Evolutionary conservation across 1,140 invertebrate genomes (phyloP), one percentile per base, ranked within the genome.

Genomic region (Drosophila watanabei): DNA sequence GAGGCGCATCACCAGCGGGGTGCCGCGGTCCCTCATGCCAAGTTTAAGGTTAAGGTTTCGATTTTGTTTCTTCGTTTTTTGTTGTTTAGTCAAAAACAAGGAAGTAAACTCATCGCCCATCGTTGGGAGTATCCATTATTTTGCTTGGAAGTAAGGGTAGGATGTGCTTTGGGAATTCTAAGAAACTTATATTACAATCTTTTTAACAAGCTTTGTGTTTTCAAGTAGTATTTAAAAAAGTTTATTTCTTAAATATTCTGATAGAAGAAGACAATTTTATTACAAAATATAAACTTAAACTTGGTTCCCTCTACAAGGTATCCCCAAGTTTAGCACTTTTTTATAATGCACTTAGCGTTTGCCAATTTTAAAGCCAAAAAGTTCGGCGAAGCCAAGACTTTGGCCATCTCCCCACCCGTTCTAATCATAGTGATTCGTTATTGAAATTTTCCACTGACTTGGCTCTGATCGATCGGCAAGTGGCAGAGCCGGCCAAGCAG

Each of bases 41-140:
- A 90, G 86, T 86, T 90, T 90, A 90, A 90, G 82, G 86, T 90
- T 90, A 89, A 86, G 75, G 70, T 90, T 89, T 89, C 86, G 86
- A 82, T 89, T 89, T 87, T 88, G 75, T 72, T 79, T 77, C 70
- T 51, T 79, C 73, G 64, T 41, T 61, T 32, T 33, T 51, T 37
- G 32, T 79, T 60, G 32, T 61, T 58, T 63, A 65, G 48, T 61
- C 24, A 49, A 65, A 66, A 81, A 89, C 86, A 86, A 90, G 86
- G 86, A 90, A 90, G 86, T 71, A 72, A 79, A 65, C 58, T 59
- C 65, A 60, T 79, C 59, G 66, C 77, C 76, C 73, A 78, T 49
- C 75, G 73, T 77, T 77, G 33, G 32, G n/a, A 78, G 39, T 46
- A 57, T 35, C 64, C 64, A 43, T 32, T 57, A 33, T 14, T 8